Percentiles rank a stretch among this genome's conserved stretches.
Evolutionary conservation across 2,113 vertebrate species (phyloP).

Genomic region (Mohoua ochrocephala): DNA sequence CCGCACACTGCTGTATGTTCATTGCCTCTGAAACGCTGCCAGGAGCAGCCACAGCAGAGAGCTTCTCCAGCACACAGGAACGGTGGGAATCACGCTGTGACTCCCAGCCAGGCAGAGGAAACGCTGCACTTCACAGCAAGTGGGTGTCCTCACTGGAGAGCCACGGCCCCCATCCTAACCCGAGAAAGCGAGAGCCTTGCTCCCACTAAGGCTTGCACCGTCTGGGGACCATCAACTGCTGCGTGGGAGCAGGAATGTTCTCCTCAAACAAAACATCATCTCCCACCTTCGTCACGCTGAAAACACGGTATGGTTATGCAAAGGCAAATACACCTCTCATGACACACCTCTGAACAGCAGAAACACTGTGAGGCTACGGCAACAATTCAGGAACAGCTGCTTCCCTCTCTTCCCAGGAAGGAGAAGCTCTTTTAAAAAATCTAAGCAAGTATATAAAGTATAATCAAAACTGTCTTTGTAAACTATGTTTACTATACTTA

Average conservation of each 20-base stretch:
- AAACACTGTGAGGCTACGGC: not conserved
- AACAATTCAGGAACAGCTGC: not conserved
- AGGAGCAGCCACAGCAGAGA: not conserved
- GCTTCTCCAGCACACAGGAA: not conserved
- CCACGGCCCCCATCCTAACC: not conserved
- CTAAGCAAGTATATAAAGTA: not conserved
- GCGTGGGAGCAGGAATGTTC: fast-evolving
- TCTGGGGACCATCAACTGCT: not conserved
- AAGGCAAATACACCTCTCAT: not conserved
- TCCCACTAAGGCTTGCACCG: not conserved
- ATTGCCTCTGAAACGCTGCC: not conserved
- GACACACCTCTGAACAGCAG: not conserved
- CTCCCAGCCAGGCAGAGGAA: not conserved
- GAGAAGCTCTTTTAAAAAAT: not conserved
- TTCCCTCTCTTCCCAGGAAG: not conserved
- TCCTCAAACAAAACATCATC: not conserved
- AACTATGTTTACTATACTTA: not conserved
- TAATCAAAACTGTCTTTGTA: not conserved
- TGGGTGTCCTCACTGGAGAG: not conserved
- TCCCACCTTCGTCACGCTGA: not conserved
- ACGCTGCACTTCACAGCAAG: not conserved
- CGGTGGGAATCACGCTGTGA: fast-evolving
- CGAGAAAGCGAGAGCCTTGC: not conserved
- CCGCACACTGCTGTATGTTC: not conserved
- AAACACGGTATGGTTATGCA: not conserved